Base-by-base conservation (phyloP, 1,140 invertebrate species). In the Zaprionus camerounensis region DNA sequence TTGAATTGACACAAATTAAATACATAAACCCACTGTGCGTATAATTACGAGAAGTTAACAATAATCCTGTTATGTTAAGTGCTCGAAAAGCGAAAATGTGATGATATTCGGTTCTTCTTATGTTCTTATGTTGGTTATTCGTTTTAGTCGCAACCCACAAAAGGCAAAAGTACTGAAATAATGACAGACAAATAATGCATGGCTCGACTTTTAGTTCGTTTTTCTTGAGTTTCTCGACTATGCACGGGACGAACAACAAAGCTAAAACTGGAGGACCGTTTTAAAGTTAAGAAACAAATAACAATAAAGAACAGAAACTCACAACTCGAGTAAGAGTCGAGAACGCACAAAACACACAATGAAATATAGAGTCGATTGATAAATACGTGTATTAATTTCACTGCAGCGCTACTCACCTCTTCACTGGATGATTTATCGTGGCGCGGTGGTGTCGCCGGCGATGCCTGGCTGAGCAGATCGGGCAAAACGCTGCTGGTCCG, bases 401-500 rank as follows among this genome's bases (percentile, higher is more conserved):
- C 55, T 41, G 22, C 58, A 22, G 34, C 55, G 41, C 81, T 75
- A 93, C 95, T 94, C 94, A 98, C 98, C 97, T 99, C 98, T 93
- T 99, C 98, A 91, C 97, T 98, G 76, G 96, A 97, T 59, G 97
- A 96, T 92, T 98, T 98, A 94, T 99, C 98, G 91, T 98, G 96
- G 55, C 97, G 94, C 86, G 97, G 97, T 49, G 96, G 96, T 36
- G 95, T 96, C 81, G 96, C 96, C 64, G 97, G 97, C 76, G 96
- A 95, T 71, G 96, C 95, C 94, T 96, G 94, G 88, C 98, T 98
- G 55, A 99, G 95, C 71, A 99, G 95, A 94, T 99, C 98, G 38
- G 98, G 98, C 66, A 99, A 94, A 34, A 99, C 98, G 51, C 96
- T 97, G 93, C 97, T 98, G 65, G 97, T 97, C 71, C 97, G 94